A percentile compares a stretch with the other conserved stretches of the same genome.
Evolutionary conservation across 2,888 invertebrate genomes (phyloP).

Genomic region (Nysson spinosus): DNA sequence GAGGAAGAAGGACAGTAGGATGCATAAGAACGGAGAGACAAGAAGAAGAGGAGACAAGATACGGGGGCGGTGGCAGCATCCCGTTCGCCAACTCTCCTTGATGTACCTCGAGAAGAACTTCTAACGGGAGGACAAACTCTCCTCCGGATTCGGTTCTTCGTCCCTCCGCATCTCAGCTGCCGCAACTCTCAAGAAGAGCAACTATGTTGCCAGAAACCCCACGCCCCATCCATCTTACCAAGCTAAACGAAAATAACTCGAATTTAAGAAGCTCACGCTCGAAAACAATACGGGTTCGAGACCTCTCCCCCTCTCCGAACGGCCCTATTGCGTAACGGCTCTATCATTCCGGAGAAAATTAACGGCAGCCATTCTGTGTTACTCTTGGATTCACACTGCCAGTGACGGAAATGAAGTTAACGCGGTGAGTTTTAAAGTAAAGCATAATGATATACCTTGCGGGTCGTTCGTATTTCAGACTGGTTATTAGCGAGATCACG

Average conservation of each 20-base stretch:
- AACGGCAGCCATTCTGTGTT: conserved; percentile 4
- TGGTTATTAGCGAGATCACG: not conserved
- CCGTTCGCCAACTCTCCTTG: conserved; percentile 60
- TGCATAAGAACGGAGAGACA: conserved; percentile 33
- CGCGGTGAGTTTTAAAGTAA: not conserved
- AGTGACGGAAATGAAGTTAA: conserved; percentile 2
- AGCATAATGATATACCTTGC: too few relatives aligned
- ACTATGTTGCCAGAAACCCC: conserved; percentile 59
- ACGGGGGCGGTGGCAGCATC: conserved; percentile 43
- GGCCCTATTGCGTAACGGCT: conserved; percentile 61
- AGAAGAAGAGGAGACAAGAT: conserved; percentile 13
- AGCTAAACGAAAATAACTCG: conserved; percentile 74
- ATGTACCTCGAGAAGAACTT: conserved; percentile 58
- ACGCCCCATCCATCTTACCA: conserved; percentile 73
- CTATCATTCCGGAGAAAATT: conserved; percentile 32
- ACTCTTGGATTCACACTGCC: not conserved
- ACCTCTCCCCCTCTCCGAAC: too few relatives aligned
- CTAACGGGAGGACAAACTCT: conserved; percentile 24
- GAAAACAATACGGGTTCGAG: conserved; percentile 71
- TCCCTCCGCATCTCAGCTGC: conserved; percentile 45
- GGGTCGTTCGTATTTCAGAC: too few relatives aligned
- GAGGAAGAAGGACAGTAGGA: not conserved
- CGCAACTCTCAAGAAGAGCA: conserved; percentile 48
- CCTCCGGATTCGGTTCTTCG: conserved; percentile 2
- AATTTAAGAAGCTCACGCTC: conserved; percentile 73